Evolutionary conservation across 2,797 vertebrate genomes (phyloP), one percentile per base, ranked within the genome.

Genomic region (Lates japonicus): DNA sequence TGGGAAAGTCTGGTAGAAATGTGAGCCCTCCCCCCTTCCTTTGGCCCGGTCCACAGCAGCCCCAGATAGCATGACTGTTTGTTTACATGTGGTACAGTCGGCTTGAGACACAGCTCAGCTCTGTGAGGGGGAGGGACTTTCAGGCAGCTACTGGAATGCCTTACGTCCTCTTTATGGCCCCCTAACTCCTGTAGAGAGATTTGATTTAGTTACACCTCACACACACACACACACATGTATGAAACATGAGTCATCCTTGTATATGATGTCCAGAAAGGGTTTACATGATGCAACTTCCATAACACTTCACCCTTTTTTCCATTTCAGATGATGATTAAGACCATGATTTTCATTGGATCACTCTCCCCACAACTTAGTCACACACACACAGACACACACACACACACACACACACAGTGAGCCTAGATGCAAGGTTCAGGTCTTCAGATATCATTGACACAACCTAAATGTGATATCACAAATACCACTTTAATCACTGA

Each of bases 1-100:
- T 69, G 81, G 81, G 77, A 86, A 82, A 39, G 66, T 83, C 69
- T 70, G 48, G 6, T 68, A 49, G 79, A 92, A 91, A 90, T 80
- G 31, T 71, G 81, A 91, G 39, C 82, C 87, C 78, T 69, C 25
- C 25, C 58, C 60, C 31, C 58, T 64, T 49, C 25, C 29, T 25
- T 25, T 51, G 48, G 41, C 74, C 69, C 1, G 25, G 52, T 77
- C 64, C 1, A 2, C 48, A 46, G 66, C 74, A 29, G 68, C 48
- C 74, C 42, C 42, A 37, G 74, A 82, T 75, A 78, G 44, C 55
- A 9, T 0, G 25, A 35, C 52, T 76, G 85, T 92, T 87, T 93
- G 91, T 91, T 90, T 90, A 87, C 76, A 79, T 65, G 76, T 78
- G 72, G 72, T 75, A 61, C 58, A 22, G 14, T 42, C 39, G 2